These are phyloP conservation scores for Spermophilus dauricus DNA, from an alignment of 2,113 vertebrate species.

Conservation along the genomic window DNA sequence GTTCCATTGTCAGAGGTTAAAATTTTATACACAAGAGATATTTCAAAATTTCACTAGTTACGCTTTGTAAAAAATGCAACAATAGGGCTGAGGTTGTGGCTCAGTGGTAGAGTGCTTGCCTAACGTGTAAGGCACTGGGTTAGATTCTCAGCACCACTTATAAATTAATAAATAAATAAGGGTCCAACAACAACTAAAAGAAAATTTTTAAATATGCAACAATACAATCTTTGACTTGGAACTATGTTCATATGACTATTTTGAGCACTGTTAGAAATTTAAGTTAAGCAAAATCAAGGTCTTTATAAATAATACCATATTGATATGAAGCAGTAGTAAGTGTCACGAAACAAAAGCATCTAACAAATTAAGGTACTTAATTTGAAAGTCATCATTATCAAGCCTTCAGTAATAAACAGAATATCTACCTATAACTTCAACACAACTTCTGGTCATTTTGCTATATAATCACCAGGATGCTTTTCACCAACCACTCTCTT, in stretches of 20 bases:
- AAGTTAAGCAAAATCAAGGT: background rate
- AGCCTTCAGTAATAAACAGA: background rate
- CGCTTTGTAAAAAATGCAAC: background rate
- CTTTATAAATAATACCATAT: background rate
- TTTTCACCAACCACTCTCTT: background rate
- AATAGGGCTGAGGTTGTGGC: background rate
- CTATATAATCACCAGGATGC: background rate
- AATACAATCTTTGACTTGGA: background rate
- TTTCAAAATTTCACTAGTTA: background rate
- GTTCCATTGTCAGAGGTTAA: background rate
- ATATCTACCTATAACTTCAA: background rate
- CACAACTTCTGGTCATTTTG: background rate
- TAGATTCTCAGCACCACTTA: too few relatives aligned
- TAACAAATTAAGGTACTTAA: background rate
- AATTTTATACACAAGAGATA: background rate
- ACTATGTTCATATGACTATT: background rate
- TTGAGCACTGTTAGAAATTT: background rate
- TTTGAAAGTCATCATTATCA: background rate
- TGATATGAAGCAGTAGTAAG: conserved; percentile 17
- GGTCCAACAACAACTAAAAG: too few relatives aligned
- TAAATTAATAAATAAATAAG: too few relatives aligned
- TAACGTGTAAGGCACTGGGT: too few relatives aligned
- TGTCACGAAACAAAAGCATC: background rate
- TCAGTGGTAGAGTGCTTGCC: too few relatives aligned
- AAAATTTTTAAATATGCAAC: background rate